Evolutionary conservation across 30 jellyfish, hydroid and myxozoan genomes (phyloP), one percentile per base, ranked within the genome.

Genomic region (Aurelia aurita): DNA sequence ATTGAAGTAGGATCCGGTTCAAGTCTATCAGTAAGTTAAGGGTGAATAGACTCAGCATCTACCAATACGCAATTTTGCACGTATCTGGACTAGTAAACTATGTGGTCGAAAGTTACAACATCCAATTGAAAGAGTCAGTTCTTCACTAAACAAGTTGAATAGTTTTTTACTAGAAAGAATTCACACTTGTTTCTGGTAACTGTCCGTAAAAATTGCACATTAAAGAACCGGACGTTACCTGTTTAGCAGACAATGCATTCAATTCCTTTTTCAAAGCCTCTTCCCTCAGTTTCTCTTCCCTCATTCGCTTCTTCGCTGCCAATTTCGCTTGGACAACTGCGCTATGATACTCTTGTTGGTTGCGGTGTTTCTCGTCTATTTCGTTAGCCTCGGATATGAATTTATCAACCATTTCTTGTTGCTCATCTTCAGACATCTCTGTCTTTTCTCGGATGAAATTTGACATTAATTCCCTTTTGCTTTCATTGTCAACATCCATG

Each of bases 311-410:
- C 63, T 91, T 77, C 9, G 98, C 98, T 49, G 91, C 97, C 64
- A 93, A 57, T 65, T 87, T 93, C 2, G 98, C 98, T 2, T 66
- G 66, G 18, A 93, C 87, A 69, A 93, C 78, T 47, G 98, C 97
- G 5, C 35, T n/a, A 44, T 85, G 80, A 62, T 93, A 93, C 27
- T 87, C 98, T 19, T 82, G 86, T 72, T 70, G 84, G 18, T 68
- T 86, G 19, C 73, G 57, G 65, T 76, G 80, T 45, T 78, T 76
- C 70, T 88, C 97, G 13, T 84, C 91, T 71, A 80, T 54, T 31
- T 88, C 91, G 11, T 57, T 35, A 23, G 83, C 93, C 25, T 87
- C 91, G 3, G 88, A 88, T 31, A 93, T 3, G 20, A 87, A 87
- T 58, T 74, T 64, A 59, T 84, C 94, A 3, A 84, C 73, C 57